Conservation (phyloP, 2,797 vertebrate genomes). For the Vireo griseus region DNA sequence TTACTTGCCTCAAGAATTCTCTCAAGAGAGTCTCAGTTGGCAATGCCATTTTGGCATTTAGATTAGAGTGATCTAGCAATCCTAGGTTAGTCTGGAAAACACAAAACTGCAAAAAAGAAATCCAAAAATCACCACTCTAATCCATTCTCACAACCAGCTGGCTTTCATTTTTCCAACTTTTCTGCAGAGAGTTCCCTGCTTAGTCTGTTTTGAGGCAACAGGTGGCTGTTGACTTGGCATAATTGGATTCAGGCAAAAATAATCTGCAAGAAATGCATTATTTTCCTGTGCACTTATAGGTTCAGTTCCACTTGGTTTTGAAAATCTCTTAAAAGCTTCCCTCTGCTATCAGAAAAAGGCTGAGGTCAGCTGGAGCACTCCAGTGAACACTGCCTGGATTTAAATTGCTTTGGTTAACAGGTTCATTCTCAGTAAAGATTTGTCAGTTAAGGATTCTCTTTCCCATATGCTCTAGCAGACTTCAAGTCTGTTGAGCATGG, state of each 20-base stretch:
- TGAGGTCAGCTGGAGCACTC: neutral
- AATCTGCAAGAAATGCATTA: neutral
- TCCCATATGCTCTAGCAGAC: neutral
- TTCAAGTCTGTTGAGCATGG: neutral
- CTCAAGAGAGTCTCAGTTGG: neutral
- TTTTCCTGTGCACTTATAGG: neutral
- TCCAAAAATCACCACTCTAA: neutral
- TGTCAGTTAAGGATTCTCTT: neutral
- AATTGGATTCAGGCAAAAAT: neutral
- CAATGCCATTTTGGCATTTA: neutral
- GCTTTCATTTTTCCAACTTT: neutral
- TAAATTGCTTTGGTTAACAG: slow-evolving; percentile 9
- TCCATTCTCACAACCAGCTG: neutral
- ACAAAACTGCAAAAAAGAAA: neutral
- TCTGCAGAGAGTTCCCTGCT: neutral
- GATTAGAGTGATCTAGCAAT: neutral
- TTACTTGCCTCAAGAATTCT: neutral
- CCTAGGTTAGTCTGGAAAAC: neutral
- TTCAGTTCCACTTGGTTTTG: neutral
- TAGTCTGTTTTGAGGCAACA: neutral
- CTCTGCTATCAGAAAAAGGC: neutral
- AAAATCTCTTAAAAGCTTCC: neutral
- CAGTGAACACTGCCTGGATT: neutral
- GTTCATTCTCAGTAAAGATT: neutral
- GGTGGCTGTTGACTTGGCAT: neutral